Evolutionary conservation across 2,888 invertebrate species (phyloP).

Genomic region (Phyllotreta cruciferae): DNA sequence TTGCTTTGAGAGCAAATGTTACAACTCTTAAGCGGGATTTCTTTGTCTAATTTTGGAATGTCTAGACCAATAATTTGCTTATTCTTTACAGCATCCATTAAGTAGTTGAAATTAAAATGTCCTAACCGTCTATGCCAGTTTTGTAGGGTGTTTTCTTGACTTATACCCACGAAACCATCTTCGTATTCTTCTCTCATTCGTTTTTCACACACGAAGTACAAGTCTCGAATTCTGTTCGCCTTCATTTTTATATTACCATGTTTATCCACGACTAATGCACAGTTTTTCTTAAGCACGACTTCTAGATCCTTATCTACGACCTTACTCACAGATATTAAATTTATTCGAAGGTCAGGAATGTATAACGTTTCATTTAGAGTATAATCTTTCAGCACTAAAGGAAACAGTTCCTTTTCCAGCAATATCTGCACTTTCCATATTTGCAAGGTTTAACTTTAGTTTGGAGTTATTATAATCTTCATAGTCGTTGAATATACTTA

Average conservation of each 20-base stretch:
- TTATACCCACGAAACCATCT: background rate
- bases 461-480: background rate
- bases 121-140: background rate
- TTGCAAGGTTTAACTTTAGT: constrained; percentile 20
- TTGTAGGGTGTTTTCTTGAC: background rate
- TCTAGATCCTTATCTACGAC: background rate
- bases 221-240: background rate
- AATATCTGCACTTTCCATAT: constrained; percentile 15
- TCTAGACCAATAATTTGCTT: too few species aligned
- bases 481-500: constrained; percentile 21
- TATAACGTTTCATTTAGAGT: background rate
- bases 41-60: background rate
- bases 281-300: too few species aligned
- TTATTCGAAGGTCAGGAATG: background rate
- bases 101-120: background rate
- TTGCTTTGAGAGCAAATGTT: background rate
- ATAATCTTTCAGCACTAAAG: background rate
- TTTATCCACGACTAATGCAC: too few species aligned
- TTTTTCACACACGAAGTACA: background rate
- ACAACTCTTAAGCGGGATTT: background rate
- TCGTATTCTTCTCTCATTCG: background rate
- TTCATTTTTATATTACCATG: background rate
- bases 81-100: background rate
- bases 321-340: background rate
- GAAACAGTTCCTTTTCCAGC: constrained; percentile 2